A percentile compares a stretch with the other conserved stretches of the same genome.
Conservation (phyloP, 2,113 vertebrate genomes). For the Solea senegalensis region DNA sequence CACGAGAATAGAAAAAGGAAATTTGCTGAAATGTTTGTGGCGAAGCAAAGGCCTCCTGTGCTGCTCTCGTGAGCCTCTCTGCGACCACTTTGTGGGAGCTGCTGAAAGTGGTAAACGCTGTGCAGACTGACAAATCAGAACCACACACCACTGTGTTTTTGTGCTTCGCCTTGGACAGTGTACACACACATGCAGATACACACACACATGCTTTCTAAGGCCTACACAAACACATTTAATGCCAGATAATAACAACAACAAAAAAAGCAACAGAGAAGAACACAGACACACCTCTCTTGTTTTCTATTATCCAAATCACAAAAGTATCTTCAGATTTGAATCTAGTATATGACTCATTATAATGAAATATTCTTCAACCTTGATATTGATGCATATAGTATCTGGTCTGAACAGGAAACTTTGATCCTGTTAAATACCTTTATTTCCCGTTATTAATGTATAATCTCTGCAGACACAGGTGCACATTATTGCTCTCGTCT, state of each 20-base stretch:
- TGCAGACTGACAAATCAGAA: slow-evolving; percentile 20
- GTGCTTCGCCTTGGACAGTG: slow-evolving; percentile 2
- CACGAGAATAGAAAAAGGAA: not conserved
- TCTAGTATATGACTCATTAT: not conserved
- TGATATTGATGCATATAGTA: not conserved
- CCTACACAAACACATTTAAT: not conserved
- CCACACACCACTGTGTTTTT: slow-evolving; percentile 3
- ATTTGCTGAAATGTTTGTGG: slow-evolving; percentile 35
- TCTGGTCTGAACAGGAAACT: not conserved
- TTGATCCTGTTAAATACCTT: too few species aligned
- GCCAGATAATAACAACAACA: not conserved
- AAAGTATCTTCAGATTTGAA: not conserved
- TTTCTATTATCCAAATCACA: not conserved
- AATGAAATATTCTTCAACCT: not conserved
- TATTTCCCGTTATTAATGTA: too few species aligned
- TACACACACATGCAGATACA: not conserved
- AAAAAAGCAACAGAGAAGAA: not conserved
- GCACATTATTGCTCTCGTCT: not conserved
- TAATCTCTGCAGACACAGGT: not conserved
- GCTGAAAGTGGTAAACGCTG: slow-evolving; percentile 31
- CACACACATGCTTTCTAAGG: not conserved
- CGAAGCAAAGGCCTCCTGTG: slow-evolving; percentile 26
- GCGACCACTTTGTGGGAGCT: slow-evolving; percentile 14
- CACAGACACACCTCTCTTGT: not conserved
- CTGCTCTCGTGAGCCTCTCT: slow-evolving; percentile 19